phyloP scores from a whole-genome alignment of 2,113 vertebrate genomes.

The Pituophis catenifer region DNA sequence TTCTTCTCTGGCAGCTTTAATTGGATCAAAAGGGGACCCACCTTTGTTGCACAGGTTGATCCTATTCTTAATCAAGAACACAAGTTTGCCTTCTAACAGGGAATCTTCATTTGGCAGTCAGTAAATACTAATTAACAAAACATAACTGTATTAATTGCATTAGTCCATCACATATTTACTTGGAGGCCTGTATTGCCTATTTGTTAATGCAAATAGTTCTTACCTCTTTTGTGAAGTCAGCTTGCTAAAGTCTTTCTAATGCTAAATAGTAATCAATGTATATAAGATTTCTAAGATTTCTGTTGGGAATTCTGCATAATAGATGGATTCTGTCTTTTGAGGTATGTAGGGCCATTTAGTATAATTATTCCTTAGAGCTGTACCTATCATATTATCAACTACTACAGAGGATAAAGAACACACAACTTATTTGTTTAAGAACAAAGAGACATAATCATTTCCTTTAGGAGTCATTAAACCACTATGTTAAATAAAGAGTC shows the following conservation, averaged over 20 bases:
- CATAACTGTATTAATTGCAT: constrained; percentile 79
- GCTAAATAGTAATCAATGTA: constrained; percentile 76
- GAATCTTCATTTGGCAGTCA: constrained; percentile 74
- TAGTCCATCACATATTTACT: constrained; percentile 72
- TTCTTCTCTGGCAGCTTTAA: constrained; percentile 69
- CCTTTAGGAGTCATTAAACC: constrained; percentile 68
- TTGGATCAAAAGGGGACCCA: constrained; percentile 76
- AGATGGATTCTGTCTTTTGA: constrained; percentile 73
- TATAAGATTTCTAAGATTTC: constrained; percentile 76
- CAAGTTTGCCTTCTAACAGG: constrained; percentile 71
- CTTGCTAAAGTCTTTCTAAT: constrained; percentile 71
- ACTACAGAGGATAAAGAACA: constrained; percentile 67
- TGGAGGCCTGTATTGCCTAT: constrained; percentile 68
- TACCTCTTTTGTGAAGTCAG: constrained; percentile 68
- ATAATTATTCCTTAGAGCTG: constrained; percentile 74
- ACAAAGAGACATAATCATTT: constrained; percentile 69
- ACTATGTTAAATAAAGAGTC: constrained; percentile 63
- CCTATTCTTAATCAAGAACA: constrained; percentile 75
- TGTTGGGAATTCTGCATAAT: constrained; percentile 77
- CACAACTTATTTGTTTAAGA: constrained; percentile 72
- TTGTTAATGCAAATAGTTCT: constrained; percentile 73
- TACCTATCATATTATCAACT: constrained; percentile 73
- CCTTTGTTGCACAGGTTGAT: constrained; percentile 67
- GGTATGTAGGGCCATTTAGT: constrained; percentile 69
- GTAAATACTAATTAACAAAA: constrained; percentile 80